Evolutionary conservation across 2,797 vertebrate genomes (phyloP), one percentile per base, ranked within the genome.

Genomic region (Discoglossus pictus): DNA sequence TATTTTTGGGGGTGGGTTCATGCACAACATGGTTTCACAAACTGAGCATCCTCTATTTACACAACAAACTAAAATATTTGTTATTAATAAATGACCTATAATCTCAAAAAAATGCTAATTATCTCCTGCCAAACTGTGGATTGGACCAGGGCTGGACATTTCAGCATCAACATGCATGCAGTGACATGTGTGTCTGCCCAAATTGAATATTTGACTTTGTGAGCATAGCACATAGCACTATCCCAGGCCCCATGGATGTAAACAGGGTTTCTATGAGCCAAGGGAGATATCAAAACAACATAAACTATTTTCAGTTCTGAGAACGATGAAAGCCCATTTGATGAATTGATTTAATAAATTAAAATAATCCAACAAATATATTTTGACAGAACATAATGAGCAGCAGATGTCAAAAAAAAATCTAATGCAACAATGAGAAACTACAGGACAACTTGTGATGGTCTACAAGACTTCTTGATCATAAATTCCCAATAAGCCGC

Each of bases 341-440:
- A 61, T n/a, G 44, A 43, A 36, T 61, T 53, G 48, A 53, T 52
- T 64, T n/a, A 34, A 43, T n/a, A 1, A 48, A 46, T n/a, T 36
- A 47, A 35, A 47, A 35, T 2, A 10, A 15, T n/a, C 12, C 8
- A 35, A 21, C 3, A 9, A 17, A 27, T 2, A 24, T 17, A 31
- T 31, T 17, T 12, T 3, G 21, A 11, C 4, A 39, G 43, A 2
- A n/a, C 13, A 8, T 50, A 68, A 59, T 18, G 6, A 43, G 17
- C 5, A 51, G 47, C 65, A 68, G 65, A 68, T 68, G 46, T 51
- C 18, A 11, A 36, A 11, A 16, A n/a, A n/a, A n/a, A n/a, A n/a
- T n/a, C n/a, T n/a, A n/a, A n/a, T n/a, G n/a, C n/a, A n/a, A 31
- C 43, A n/a, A 53, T 53, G 20, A 53, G 17, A 31, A 2, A 3